These are phyloP conservation scores for Magallana angulata DNA, from an alignment of 1,140 invertebrate genomes.

Conservation along the genomic window DNA sequence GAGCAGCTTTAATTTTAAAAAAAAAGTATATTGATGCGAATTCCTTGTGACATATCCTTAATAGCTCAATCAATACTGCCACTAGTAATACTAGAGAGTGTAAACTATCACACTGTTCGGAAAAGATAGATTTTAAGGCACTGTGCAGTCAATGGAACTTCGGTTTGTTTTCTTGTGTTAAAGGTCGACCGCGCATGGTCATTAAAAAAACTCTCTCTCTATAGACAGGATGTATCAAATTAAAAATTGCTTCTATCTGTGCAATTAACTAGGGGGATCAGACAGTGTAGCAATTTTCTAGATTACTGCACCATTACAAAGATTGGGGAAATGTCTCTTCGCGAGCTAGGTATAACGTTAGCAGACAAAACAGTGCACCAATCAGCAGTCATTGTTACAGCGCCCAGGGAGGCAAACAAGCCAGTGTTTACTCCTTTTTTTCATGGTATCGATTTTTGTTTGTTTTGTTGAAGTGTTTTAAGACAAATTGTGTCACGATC, in stretches of 20 bases:
- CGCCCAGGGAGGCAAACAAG: not conserved
- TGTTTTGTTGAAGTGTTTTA: conserved; percentile 30
- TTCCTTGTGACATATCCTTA: too few species aligned
- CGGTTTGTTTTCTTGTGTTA: not conserved
- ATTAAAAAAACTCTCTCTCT: too few species aligned
- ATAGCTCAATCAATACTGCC: too few species aligned
- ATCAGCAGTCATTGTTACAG: not conserved
- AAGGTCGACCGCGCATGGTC: not conserved
- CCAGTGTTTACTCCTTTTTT: not conserved
- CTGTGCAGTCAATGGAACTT: not conserved
- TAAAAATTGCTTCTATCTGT: conserved; percentile 12
- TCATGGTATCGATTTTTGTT: conserved; percentile 14
- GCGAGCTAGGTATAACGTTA: not conserved
- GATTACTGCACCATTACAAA: conserved; percentile 12
- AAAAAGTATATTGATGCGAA: too few species aligned
- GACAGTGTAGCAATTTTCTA: not conserved
- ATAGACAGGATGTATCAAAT: not conserved
- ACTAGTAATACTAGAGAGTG: too few species aligned
- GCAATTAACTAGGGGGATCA: not conserved
- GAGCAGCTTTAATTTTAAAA: too few species aligned
- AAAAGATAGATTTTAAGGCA: too few species aligned
- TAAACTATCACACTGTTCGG: too few species aligned
- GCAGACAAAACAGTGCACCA: not conserved
- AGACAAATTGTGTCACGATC: conserved; percentile 33
- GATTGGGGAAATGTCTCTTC: not conserved